Percentiles rank a stretch among this genome's conserved stretches.
Evolutionary conservation across 2,797 vertebrate species (phyloP).

Genomic region (Syngnathus rostellatus): DNA sequence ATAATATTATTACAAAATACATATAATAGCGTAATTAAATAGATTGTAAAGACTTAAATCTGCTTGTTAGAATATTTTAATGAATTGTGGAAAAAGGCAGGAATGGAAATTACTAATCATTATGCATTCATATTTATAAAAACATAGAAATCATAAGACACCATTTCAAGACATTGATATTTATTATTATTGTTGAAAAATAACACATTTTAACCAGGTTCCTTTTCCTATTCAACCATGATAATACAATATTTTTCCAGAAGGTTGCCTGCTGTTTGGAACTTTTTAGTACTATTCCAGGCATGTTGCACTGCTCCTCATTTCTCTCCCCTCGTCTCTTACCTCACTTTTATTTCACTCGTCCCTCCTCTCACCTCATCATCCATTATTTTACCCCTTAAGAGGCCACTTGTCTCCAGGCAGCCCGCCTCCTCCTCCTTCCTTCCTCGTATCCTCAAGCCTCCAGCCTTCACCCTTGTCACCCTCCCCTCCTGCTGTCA

Average conservation of each 20-base stretch:
- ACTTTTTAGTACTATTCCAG: neutral
- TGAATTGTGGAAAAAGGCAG: too few relatives aligned
- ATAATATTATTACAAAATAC: too few relatives aligned
- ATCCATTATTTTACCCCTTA: constrained; percentile 1
- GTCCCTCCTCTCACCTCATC: neutral
- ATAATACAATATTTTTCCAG: neutral
- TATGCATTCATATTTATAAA: too few relatives aligned
- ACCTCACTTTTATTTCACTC: neutral
- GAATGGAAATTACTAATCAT: too few relatives aligned
- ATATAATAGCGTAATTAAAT: too few relatives aligned
- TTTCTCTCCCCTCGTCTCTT: neutral
- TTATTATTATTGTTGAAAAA: too few relatives aligned
- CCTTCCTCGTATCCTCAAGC: neutral
- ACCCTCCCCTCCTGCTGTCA: neutral
- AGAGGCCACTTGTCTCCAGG: neutral
- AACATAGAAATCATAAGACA: too few relatives aligned
- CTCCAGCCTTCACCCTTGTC: neutral
- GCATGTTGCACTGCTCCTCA: neutral
- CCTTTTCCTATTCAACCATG: neutral
- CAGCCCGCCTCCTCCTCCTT: neutral
- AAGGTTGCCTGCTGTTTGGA: neutral
- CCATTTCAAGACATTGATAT: too few relatives aligned
- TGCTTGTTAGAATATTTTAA: too few relatives aligned
- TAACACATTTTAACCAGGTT: neutral
- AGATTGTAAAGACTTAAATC: too few relatives aligned